Conservation (phyloP, 1,140 invertebrate genomes). For the Drosophila lini region DNA sequence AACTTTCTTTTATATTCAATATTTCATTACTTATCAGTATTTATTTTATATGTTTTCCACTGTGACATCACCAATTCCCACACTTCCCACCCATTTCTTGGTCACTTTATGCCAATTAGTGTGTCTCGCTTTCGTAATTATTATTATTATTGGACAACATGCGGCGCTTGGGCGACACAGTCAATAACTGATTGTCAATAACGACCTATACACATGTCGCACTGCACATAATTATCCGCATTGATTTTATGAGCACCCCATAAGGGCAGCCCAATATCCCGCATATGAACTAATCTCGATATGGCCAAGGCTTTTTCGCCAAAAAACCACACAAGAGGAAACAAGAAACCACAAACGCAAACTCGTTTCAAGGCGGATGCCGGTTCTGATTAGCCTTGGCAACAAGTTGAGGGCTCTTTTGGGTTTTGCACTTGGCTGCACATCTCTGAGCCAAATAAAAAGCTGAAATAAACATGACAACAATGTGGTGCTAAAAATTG, state of each 20-base stretch:
- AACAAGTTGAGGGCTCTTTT: constrained; percentile 9
- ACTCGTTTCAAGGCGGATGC: constrained; percentile 17
- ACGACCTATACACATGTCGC: constrained; percentile 14
- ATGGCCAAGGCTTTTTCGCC: not conserved
- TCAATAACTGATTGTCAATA: constrained; percentile 11
- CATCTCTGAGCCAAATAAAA: constrained; percentile 9
- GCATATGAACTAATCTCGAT: constrained; percentile 14
- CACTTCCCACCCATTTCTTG: not conserved
- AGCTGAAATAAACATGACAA: constrained; percentile 15
- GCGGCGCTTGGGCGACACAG: not conserved
- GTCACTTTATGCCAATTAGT: constrained; percentile 10
- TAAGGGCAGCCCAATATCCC: not conserved
- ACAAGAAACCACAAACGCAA: constrained; percentile 14
- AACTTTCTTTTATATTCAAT: not conserved
- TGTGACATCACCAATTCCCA: not conserved
- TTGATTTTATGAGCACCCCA: not conserved
- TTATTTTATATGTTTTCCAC: not conserved
- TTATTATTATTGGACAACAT: constrained; percentile 5
- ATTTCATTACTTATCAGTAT: not conserved
- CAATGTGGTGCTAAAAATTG: constrained; percentile 9
- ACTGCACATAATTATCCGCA: constrained; percentile 15
- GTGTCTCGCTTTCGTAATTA: constrained; percentile 2
- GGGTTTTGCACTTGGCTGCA: constrained; percentile 19
- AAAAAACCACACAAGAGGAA: constrained; percentile 8
- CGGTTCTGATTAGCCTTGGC: constrained; percentile 15